Evolutionary conservation across 2,797 vertebrate species (phyloP), one percentile per base, ranked within the genome.

Genomic region (Sebastes oblongus): DNA sequence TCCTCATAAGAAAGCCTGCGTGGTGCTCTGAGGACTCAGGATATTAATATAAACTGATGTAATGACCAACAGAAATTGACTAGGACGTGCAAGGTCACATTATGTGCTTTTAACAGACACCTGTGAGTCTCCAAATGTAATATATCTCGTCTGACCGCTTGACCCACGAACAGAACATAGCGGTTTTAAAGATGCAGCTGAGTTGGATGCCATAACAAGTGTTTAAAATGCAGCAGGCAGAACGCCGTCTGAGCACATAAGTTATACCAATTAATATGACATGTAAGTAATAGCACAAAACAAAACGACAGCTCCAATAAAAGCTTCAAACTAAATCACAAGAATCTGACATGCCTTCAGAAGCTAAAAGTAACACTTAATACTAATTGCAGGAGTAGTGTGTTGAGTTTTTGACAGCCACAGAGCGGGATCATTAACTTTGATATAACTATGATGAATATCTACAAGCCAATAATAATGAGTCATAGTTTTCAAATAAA

Each of bases 361-460:
- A 79, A 30, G 34, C 56, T 52, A 13, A 61, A 65, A 56, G 13
- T n/a, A 77, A 77, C 30, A 74, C 18, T 60, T 8, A 8, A 59
- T 34, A 58, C 65, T 60, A 25, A 78, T 12, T 32, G 25, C 52
- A 24, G 24, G 58, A 83, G 71, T 32, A 50, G 29, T 65, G 32
- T 69, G 4, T 58, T 56, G 25, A 46, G 18, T 13, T 82, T 81
- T 46, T 77, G 64, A 73, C 1, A 1, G 3, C 61, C 16, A 8
- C 66, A 64, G 73, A 78, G 62, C 60, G 22, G 55, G 73, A 60
- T 77, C 77, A 12, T 89, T 85, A 77, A 78, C 46, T 61, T 80
- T 78, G 25, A 77, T 32, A 9, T 56, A 12, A 67, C 72, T 66
- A 25, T 74, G 42, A 77, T 69, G 56, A 79, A 73, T 62, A 18